Base-by-base conservation (phyloP, 2,797 vertebrate species). In the Gymnoscopelus microlampas region DNA sequence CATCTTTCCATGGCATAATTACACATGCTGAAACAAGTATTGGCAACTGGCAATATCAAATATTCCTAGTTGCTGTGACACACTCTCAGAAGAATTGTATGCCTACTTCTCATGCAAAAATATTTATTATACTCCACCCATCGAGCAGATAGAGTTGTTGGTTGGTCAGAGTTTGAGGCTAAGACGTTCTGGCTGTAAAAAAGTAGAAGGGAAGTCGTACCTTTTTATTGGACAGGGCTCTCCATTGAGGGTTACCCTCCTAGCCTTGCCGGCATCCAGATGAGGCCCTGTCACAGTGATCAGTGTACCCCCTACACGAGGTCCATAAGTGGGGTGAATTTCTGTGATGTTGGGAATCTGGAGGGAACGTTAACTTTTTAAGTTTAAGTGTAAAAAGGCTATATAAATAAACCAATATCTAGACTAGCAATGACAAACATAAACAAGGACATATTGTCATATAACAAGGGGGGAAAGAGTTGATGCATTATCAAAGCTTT, bases 271-370 rank as follows among this genome's bases (percentile, higher is more conserved):
- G 0, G 94, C 85, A 0, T 89, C 91, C 73, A 99, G 83, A 72
- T 95, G 87, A 51, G 79, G 88, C 47, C 98, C 98, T 0, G 63
- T 87, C 39, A 99, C 93, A 2, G 91, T 96, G 75, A 99, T 91
- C 51, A 84, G 84, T 1, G 98, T 97, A 24, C 97, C 97, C 49
- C 98, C 98, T 3, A 93, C 86, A 24, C n/a, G 90, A 3, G 98
- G 98, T 2, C 98, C 98, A 8, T 95, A 98, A 0, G 88, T 90
- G 1, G 97, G 98, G 15, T 92, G 89, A 66, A 98, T 90, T 29
- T 91, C 78, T 14, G 87, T 95, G 85, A 99, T 79, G 64, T 74
- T 83, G 11, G 97, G 96, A 53, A 94, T 92, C 98, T 99, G 48
- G 35, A 74, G 23, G 23, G 5, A 74, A 5, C 59, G 9, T 15